Percentiles rank a stretch among this genome's conserved stretches.
These are phyloP conservation scores for Cremastinae sp. DNA, from an alignment of 2,888 invertebrate genomes.

Conservation along the genomic window DNA sequence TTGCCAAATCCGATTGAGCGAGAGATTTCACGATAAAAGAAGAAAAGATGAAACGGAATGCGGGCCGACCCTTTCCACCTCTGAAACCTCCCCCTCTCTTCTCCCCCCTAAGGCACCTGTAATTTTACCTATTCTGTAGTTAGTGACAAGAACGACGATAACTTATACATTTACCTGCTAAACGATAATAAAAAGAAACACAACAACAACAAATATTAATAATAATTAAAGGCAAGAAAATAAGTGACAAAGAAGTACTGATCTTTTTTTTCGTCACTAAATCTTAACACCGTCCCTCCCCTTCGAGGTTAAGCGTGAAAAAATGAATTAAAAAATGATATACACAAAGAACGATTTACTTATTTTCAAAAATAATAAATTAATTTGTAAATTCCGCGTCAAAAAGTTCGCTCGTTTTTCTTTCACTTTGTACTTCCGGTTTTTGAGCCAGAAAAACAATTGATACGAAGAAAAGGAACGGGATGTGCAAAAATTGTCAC, in stretches of 20 bases:
- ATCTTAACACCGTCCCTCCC: constrained; percentile 44
- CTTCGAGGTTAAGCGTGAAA: constrained; percentile 20
- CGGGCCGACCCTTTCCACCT: constrained; percentile 71
- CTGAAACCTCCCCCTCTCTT: constrained; percentile 15
- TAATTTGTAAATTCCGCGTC: constrained; percentile 38
- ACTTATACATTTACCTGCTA: constrained; percentile 76
- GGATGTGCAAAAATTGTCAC: no score
- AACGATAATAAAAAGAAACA: constrained; percentile 73
- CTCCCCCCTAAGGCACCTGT: constrained; percentile 70
- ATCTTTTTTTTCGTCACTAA: constrained; percentile 45
- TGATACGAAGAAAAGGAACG: no score
- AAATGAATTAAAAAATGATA: constrained; percentile 31
- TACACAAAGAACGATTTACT: no score
- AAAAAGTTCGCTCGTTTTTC: constrained; percentile 21
- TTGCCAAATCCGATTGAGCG: constrained; percentile 56
- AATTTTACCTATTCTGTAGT: constrained; percentile 76
- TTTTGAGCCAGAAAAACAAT: no score
- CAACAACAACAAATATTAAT: constrained; percentile 66
- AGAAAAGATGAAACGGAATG: constrained; percentile 40
- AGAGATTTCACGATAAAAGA: constrained; percentile 38
- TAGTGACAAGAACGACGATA: constrained; percentile 76
- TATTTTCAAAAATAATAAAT: no score
- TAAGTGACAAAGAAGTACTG: constrained; percentile 33
- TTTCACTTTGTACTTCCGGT: not conserved
- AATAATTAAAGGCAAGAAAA: constrained; percentile 71